Conservation (phyloP, 2,113 vertebrate genomes). For the Anolis carolinensis region DNA sequence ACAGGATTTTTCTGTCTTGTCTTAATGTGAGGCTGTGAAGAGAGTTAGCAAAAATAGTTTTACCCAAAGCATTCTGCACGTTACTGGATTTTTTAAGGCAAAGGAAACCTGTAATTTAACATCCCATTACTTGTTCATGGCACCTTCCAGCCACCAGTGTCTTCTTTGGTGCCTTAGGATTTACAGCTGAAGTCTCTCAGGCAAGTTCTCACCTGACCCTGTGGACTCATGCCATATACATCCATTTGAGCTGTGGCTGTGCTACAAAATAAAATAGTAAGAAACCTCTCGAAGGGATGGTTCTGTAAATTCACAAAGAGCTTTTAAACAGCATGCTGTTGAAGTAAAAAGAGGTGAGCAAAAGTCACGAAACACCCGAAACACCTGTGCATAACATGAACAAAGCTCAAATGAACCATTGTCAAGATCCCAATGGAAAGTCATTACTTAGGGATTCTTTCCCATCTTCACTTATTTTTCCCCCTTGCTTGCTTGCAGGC, state of each 20-base stretch:
- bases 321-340: constrained; percentile 46
- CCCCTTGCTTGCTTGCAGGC: constrained; percentile 27
- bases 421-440: constrained; percentile 52
- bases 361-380: constrained; percentile 29
- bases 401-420: constrained; percentile 23
- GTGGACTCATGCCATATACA: constrained; percentile 26
- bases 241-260: constrained; percentile 45
- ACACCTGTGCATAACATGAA: constrained; percentile 5
- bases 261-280: constrained; percentile 46
- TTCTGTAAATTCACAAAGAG: constrained; percentile 48
- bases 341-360: constrained; percentile 45
- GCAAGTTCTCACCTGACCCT: constrained; percentile 51
- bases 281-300: constrained; percentile 37
- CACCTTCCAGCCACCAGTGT: constrained; percentile 54
- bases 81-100: constrained; percentile 46
- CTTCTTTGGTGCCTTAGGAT: constrained; percentile 57
- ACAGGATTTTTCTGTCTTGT: background rate
- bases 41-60: constrained; percentile 29
- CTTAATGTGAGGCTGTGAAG: background rate
- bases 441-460: constrained; percentile 60
- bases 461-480: constrained; percentile 55
- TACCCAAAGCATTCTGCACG: constrained; percentile 39
- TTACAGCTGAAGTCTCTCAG: constrained; percentile 67
- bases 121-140: constrained; percentile 70
- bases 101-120: constrained; percentile 68